Conservation (phyloP, 64 coral and sea anemone species). For the Dendronephthya gigantea region DNA sequence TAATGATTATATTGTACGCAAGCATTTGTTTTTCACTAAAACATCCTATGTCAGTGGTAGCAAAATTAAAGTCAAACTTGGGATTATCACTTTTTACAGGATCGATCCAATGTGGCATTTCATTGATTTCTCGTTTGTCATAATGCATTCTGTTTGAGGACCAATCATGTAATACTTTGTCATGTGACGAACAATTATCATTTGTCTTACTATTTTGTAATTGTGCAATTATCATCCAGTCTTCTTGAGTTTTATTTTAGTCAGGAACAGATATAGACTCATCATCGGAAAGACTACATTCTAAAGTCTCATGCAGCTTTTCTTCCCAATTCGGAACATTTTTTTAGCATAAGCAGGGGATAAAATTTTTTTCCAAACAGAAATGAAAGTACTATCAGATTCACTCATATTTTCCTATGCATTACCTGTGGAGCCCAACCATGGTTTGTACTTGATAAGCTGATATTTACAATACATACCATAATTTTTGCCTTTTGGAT, state of each 20-base stretch:
- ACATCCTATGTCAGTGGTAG: too few relatives aligned
- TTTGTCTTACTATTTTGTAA: too few relatives aligned
- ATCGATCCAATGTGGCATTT: too few relatives aligned
- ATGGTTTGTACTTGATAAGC: constrained; percentile 18
- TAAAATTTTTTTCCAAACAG: constrained; percentile 24
- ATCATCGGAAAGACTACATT: background rate
- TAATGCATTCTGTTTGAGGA: too few relatives aligned
- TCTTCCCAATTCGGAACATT: background rate
- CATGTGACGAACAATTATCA: too few relatives aligned
- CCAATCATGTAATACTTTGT: too few relatives aligned
- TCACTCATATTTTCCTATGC: constrained; percentile 26
- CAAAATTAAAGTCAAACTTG: too few relatives aligned
- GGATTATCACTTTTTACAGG: too few relatives aligned
- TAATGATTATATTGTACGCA: background rate
- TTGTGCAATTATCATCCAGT: background rate
- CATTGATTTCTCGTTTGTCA: too few relatives aligned
- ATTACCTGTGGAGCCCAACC: constrained; percentile 9
- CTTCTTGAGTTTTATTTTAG: background rate
- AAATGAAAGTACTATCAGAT: constrained; percentile 12
- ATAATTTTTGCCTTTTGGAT: background rate
- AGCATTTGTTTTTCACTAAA: background rate
- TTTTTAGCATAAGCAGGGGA: constrained; percentile 11
- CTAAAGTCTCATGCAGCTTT: background rate
- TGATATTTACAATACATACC: background rate
- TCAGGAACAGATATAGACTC: background rate